Percentiles rank a stretch among this genome's conserved stretches.
phyloP scores from a whole-genome alignment of 2,797 vertebrate genomes.

The Florisuga fusca region DNA sequence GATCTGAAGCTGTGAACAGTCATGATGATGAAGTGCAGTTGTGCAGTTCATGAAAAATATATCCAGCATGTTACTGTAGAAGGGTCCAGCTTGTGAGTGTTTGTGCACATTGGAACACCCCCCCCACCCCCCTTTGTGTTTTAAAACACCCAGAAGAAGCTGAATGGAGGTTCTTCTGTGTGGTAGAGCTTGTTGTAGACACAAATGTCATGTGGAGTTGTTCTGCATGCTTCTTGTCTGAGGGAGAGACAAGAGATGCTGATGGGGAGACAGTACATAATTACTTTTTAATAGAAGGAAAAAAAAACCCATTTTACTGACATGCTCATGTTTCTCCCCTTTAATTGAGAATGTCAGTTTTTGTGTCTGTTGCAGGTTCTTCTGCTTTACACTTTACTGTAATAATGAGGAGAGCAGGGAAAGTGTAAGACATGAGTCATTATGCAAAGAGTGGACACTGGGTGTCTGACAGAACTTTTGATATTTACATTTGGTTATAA shows the following conservation, averaged over 20 bases:
- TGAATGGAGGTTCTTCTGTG: not conserved
- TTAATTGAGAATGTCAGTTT: slow-evolving; percentile 11
- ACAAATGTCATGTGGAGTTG: not conserved
- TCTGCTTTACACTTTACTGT: slow-evolving; percentile 22
- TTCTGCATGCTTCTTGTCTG: not conserved
- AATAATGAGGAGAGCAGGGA: slow-evolving; percentile 1
- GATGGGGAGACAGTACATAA: not conserved
- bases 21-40: not conserved
- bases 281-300: not conserved
- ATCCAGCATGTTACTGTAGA: not conserved
- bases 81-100: not conserved
- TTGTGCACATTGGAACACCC: not conserved
- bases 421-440: not conserved
- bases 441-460: not conserved
- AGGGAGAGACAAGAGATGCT: slow-evolving; percentile 9
- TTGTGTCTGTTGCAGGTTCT: not conserved
- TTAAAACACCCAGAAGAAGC: no score
- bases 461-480: slow-evolving; percentile 23
- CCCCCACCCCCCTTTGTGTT: not conserved
- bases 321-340: not conserved
- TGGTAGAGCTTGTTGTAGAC: not conserved
- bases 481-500: not conserved
- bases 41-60: not conserved
- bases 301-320: not conserved
- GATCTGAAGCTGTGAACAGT: not conserved